Evolutionary conservation across 2,888 invertebrate genomes (phyloP).

Genomic region (Holacanthella duospinosa): DNA sequence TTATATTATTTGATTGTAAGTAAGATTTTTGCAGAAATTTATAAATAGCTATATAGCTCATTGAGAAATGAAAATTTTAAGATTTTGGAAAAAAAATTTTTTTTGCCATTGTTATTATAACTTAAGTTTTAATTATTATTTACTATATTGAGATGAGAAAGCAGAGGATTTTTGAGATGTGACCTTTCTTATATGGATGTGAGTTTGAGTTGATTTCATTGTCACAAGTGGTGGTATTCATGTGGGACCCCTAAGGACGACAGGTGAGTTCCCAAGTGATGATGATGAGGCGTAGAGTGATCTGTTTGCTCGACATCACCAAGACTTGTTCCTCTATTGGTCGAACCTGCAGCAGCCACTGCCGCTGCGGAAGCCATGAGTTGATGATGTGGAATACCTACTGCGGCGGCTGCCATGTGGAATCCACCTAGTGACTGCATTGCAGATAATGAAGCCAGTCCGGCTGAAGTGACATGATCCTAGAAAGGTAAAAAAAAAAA

Average conservation of each 20-base stretch:
- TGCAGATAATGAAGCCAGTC: conserved; percentile 35
- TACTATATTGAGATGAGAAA: too few relatives aligned
- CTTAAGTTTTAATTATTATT: too few relatives aligned
- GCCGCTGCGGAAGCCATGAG: conserved; percentile 35
- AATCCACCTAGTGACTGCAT: conserved; percentile 38
- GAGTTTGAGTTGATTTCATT: too few relatives aligned
- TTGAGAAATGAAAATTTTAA: too few relatives aligned
- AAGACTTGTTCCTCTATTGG: conserved; percentile 14
- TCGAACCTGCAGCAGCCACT: conserved; percentile 31
- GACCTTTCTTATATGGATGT: too few relatives aligned
- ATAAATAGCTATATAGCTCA: too few relatives aligned
- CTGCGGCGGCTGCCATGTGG: conserved; percentile 35
- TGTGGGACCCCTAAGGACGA: conserved; percentile 33
- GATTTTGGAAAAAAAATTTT: too few relatives aligned
- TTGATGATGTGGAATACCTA: conserved; percentile 37
- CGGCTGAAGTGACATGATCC: conserved; percentile 35
- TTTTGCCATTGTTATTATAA: too few relatives aligned
- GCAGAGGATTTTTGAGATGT: too few relatives aligned
- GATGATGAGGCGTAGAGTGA: conserved; percentile 27
- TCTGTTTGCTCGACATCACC: conserved; percentile 34
- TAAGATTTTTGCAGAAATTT: too few relatives aligned
- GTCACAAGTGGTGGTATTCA: conserved; percentile 38
- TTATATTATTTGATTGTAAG: too few relatives aligned
- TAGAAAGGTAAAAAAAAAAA: conserved; percentile 14
- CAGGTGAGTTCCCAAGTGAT: conserved; percentile 30